Conservation (phyloP, 2,888 invertebrate genomes). For the Mactromeris polynyma region DNA sequence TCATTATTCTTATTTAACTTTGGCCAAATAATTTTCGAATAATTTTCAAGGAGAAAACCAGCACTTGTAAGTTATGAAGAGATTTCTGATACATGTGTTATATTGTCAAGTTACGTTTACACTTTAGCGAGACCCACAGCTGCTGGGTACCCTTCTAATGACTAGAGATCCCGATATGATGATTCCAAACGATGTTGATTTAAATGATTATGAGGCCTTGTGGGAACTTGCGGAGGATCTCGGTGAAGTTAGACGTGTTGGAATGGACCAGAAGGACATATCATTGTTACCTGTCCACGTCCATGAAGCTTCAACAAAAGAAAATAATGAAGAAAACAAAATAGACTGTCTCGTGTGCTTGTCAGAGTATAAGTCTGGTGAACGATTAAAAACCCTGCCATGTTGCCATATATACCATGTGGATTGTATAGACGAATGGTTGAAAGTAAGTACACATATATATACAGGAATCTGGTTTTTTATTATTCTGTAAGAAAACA, state of each 20-base stretch:
- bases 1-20: too few relatives aligned
- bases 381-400: conserved; percentile 71
- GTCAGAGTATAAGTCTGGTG: conserved; percentile 73
- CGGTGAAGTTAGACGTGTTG: conserved; percentile 76
- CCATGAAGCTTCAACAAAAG: conserved; percentile 55
- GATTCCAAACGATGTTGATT: conserved; percentile 61
- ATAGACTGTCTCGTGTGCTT: conserved; percentile 78
- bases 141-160: conserved; percentile 62
- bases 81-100: too few relatives aligned
- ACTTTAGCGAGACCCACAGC: conserved; percentile 61
- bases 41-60: too few relatives aligned
- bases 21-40: too few relatives aligned
- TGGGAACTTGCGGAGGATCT: conserved; percentile 79
- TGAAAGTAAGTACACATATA: conserved; percentile 66
- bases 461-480: background rate
- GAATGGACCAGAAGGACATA: conserved; percentile 72
- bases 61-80: too few relatives aligned
- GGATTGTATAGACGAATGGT: conserved; percentile 77
- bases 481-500: background rate
- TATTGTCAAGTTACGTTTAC: too few relatives aligned
- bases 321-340: conserved; percentile 39
- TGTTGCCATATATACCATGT: conserved; percentile 78
- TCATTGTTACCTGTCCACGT: conserved; percentile 67
- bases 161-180: conserved; percentile 65
- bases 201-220: conserved; percentile 70